Evolutionary conservation across 2,797 vertebrate species (phyloP).

Genomic region (Lemur catta): DNA sequence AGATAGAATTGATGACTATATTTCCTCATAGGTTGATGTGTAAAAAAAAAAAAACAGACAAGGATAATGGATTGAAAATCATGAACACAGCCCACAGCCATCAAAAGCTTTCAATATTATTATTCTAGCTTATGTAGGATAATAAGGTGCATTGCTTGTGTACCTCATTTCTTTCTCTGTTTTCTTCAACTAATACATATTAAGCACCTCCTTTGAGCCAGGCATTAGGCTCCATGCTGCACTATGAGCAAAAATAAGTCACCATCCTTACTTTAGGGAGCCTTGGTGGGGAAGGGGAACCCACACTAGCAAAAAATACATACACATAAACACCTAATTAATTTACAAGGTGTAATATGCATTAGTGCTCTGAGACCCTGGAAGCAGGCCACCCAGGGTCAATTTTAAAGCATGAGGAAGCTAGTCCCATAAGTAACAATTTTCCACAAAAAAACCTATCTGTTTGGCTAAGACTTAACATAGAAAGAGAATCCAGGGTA

Average conservation of each 20-base stretch:
- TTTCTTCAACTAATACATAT: not conserved
- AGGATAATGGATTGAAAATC: not conserved
- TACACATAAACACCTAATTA: not conserved
- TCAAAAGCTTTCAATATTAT: not conserved
- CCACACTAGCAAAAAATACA: not conserved
- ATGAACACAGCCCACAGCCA: not conserved
- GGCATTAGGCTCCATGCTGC: not conserved
- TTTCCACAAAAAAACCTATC: not conserved
- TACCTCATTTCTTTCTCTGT: not conserved
- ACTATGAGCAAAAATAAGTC: not conserved
- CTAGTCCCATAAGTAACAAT: not conserved
- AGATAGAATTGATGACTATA: not conserved
- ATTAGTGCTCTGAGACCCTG: not conserved
- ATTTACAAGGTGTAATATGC: not conserved
- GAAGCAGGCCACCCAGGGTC: not conserved
- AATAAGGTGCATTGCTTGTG: not conserved
- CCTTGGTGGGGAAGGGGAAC: not conserved
- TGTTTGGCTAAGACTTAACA: not conserved
- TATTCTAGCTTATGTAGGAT: not conserved
- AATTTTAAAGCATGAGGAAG: not conserved
- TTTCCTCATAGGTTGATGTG: not conserved
- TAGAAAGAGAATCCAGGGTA: not conserved
- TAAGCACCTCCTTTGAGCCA: not conserved
- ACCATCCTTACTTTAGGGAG: not conserved
- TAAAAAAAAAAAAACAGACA: not conserved